phyloP scores from a whole-genome alignment of 2,888 invertebrate species.

The Rosalia funebris region DNA sequence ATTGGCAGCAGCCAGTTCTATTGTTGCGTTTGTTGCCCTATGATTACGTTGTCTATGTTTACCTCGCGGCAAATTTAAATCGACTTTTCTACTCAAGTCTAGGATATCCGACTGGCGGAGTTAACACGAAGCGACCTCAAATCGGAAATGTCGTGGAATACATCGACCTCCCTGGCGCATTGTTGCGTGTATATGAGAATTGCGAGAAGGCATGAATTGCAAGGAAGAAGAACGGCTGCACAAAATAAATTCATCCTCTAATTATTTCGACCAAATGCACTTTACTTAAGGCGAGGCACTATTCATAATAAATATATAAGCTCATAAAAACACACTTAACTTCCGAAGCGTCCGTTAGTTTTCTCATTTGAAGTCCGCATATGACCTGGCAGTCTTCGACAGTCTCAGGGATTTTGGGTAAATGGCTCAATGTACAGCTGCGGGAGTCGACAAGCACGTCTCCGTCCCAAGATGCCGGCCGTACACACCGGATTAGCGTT shows the following conservation, averaged over 20 bases:
- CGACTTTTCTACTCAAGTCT: no score
- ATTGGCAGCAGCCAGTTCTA: no score
- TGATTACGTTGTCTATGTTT: no score
- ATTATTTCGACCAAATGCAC: slow-evolving; percentile 44
- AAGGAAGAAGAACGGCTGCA: neutral
- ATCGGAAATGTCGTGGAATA: no score
- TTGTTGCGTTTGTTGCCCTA: no score
- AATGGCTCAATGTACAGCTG: slow-evolving; percentile 53
- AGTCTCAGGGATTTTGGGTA: slow-evolving; percentile 68
- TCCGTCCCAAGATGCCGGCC: no score
- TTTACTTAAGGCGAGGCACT: slow-evolving; percentile 70
- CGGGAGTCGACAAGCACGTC: slow-evolving; percentile 2
- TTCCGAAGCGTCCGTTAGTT: slow-evolving; percentile 45
- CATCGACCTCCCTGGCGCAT: no score
- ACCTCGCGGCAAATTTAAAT: no score
- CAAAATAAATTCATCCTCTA: slow-evolving; percentile 9
- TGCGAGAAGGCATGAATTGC: slow-evolving; percentile 2
- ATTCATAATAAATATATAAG: slow-evolving; percentile 65
- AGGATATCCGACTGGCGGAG: no score
- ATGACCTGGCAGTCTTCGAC: slow-evolving; percentile 64
- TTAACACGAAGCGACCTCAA: no score
- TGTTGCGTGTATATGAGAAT: no score
- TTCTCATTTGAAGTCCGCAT: slow-evolving; percentile 26
- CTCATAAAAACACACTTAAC: slow-evolving; percentile 71
- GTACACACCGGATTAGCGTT: no score